Evolutionary conservation across 2,888 invertebrate genomes (phyloP), one percentile per base, ranked within the genome.

Genomic region (Pediacus dermestoides): DNA sequence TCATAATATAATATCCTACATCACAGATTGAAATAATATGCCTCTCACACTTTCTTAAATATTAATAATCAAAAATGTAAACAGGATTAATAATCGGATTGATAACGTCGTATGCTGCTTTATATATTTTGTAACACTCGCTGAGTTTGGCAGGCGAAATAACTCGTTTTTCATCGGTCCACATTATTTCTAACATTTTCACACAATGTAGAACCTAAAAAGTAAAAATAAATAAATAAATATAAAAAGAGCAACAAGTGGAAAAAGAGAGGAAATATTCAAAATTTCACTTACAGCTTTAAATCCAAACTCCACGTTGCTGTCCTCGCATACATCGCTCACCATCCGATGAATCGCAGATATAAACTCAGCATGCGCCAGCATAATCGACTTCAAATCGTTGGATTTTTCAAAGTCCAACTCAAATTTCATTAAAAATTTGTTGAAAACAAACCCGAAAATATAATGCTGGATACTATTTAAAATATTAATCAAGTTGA

Each of bases 381-480:
- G 42, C 16, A 63, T 57, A 7, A 68, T 43, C 1, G 61, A 56
- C 30, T 63, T 61, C 22, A 68, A 43, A 50, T 68, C 66, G 35
- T 57, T 52, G 1, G 68, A 59, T 27, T 57, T 58, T 18, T 66
- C 60, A 9, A 67, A 63, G 41, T 63, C 60, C 21, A 59, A 37
- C 16, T 65, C 61, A 34, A 67, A 67, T 32, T 58, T 56, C 9
- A 45, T 46, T 3, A 55, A 37, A 35, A 50, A 50, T 30, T 58
- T 63, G 9, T 46, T 46, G 34, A 60, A 63, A 6, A 64, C 49
- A 34, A 60, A 65, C 1, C 66, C 65, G 16, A 67, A 55, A 4
- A 68, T 48, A 38, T 66, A 68, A 49, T 68, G 68, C 22, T 68
- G 67, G 7, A 68, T 50, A 22, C 51, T 62, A 32, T 61, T 64